Base-by-base conservation (phyloP, 2,797 vertebrate genomes). In the Taeniopygia guttata region DNA sequence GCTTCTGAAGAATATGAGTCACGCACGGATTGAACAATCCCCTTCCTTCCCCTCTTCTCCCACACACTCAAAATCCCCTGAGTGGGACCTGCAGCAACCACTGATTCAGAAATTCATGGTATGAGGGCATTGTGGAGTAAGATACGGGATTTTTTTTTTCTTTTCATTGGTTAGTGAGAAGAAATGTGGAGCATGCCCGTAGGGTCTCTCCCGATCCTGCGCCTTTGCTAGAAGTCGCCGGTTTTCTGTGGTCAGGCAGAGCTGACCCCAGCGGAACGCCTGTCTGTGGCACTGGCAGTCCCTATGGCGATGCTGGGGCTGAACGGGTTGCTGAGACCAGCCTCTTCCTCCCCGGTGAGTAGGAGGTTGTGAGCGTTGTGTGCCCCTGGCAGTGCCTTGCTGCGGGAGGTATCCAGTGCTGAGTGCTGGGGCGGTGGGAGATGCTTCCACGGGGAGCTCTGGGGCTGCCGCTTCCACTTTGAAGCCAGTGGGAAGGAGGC, bases 1-100 rank as follows among this genome's bases (percentile, higher is more conserved):
- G 59, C 84, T 96, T 96, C 92, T 95, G 91, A 92, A 94, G 92
- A 96, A 92, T 49, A 95, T 96, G 96, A 96, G 89, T 96, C 96
- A 96, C 1, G 3, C 76, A 78, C 2, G 30, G 32, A 73, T 85
- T 96, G 92, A 95, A 95, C 92, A 96, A 92, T 96, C 93, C 84
- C 84, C 87, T 94, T 96, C 92, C 95, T 96, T 95, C 92, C 94
- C 94, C 89, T 82, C 75, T 93, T 95, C 95, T 95, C 96, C 96
- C 94, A 96, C 95, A 86, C 94, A 86, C 76, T 66, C 92, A 93
- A 96, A 96, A 96, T 96, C 95, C 96, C 96, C 96, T 25, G 79
- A 92, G 84, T 18, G 7, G 89, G 94, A 93, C 94, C 89, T 86
- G 87, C 45, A 84, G 82, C 92, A 92, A 62, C 91, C 51, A 92